phyloP scores from a whole-genome alignment of 2,113 vertebrate genomes.

The Pedetes capensis region DNA sequence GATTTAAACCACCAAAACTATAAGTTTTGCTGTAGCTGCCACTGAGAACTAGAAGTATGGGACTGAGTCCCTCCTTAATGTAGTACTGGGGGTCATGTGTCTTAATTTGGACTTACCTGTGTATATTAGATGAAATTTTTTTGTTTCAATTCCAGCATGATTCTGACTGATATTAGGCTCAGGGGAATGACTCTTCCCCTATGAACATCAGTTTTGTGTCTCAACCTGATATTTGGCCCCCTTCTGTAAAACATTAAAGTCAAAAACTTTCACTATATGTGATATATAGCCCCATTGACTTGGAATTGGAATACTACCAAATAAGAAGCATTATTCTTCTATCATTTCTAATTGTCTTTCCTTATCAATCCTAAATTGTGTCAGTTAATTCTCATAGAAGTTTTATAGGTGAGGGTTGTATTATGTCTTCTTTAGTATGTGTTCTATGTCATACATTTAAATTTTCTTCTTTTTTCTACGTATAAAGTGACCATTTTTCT shows the following conservation, averaged over 20 bases:
- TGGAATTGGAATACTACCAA: not conserved
- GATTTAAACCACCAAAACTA: not conserved
- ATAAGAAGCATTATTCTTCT: not conserved
- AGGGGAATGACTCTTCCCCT: not conserved
- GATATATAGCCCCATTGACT: not conserved
- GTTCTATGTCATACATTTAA: not conserved
- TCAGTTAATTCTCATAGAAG: not conserved
- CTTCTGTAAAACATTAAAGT: too few species aligned
- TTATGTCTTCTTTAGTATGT: not conserved
- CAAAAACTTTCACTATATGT: not conserved
- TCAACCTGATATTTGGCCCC: too few species aligned
- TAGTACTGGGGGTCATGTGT: accelerated
- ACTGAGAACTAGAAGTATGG: not conserved
- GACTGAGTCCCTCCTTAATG: not conserved
- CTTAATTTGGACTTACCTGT: not conserved
- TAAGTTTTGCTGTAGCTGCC: not conserved
- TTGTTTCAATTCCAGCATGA: not conserved
- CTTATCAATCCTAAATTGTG: not conserved
- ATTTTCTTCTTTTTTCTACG: not conserved
- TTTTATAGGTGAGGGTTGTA: not conserved
- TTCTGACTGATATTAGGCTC: not conserved
- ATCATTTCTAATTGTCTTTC: not conserved
- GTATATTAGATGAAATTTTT: not conserved
- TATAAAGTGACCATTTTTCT: not conserved
- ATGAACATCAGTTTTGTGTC: not conserved